Conservation (phyloP, 2,113 vertebrate genomes). For the Motacilla alba region DNA sequence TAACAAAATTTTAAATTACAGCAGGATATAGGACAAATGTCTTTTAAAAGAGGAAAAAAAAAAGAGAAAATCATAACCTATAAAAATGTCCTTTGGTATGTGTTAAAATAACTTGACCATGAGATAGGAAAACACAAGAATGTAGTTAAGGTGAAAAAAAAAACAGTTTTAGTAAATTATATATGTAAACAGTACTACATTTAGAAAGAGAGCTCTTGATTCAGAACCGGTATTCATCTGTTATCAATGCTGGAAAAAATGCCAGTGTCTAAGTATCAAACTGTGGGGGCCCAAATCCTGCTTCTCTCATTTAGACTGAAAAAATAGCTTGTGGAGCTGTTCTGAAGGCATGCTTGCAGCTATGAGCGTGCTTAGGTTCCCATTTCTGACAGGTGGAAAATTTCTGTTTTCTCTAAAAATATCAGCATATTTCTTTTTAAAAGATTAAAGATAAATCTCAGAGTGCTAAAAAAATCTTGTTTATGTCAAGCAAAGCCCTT, state of each 20-base stretch:
- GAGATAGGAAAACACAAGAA: background rate
- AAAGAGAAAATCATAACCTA: background rate
- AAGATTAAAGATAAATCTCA: background rate
- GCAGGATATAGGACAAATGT: background rate
- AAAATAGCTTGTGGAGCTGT: background rate
- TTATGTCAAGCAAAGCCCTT: background rate
- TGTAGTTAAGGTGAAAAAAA: background rate
- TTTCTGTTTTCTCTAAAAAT: background rate
- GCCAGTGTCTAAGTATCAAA: background rate
- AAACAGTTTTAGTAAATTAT: fast-evolving
- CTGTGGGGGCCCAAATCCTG: background rate
- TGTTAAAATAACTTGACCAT: background rate
- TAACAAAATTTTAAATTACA: background rate
- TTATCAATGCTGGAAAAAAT: background rate
- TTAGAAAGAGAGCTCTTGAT: background rate
- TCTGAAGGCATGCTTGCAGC: background rate
- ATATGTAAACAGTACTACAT: background rate
- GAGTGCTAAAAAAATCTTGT: background rate
- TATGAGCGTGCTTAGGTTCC: background rate
- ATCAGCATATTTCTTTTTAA: background rate
- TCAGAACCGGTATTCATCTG: background rate
- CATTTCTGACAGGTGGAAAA: background rate
- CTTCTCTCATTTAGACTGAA: background rate
- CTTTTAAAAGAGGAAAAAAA: background rate
- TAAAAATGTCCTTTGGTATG: background rate